Conservation (phyloP, 2,113 vertebrate species). For the Pluvialis apricaria region DNA sequence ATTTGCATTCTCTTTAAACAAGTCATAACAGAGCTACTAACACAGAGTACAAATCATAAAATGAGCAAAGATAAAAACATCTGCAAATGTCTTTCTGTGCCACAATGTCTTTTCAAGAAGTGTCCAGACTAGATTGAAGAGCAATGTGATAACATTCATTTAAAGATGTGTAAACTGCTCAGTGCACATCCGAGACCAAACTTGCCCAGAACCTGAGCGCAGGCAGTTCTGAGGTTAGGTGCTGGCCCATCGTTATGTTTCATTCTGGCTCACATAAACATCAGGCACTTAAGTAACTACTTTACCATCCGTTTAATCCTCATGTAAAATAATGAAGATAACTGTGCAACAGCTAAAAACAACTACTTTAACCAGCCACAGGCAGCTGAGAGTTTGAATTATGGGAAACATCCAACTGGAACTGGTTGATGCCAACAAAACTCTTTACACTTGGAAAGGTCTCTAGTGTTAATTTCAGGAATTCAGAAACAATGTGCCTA, state of each 20-base stretch:
- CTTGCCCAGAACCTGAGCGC: not conserved
- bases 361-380: not conserved
- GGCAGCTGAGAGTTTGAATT: not conserved
- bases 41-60: not conserved
- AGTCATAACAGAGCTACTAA: not conserved
- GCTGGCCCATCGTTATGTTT: not conserved
- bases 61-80: not conserved
- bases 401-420: not conserved
- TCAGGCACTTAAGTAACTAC: not conserved
- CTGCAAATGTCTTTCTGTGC: not conserved
- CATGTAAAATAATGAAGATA: not conserved
- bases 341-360: not conserved
- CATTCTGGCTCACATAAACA: not conserved
- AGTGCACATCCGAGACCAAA: not conserved
- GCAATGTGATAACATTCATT: not conserved
- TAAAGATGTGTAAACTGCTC: not conserved
- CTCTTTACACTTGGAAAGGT: not conserved
- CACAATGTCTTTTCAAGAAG: not conserved
- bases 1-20: not conserved
- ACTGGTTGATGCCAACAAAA: not conserved
- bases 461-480: not conserved
- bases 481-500: not conserved
- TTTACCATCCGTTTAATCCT: not conserved
- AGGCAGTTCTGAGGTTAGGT: not conserved
- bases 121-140: not conserved